These are phyloP conservation scores for Tachuris rubrigastra DNA, from an alignment of 2,113 vertebrate species.

Conservation along the genomic window DNA sequence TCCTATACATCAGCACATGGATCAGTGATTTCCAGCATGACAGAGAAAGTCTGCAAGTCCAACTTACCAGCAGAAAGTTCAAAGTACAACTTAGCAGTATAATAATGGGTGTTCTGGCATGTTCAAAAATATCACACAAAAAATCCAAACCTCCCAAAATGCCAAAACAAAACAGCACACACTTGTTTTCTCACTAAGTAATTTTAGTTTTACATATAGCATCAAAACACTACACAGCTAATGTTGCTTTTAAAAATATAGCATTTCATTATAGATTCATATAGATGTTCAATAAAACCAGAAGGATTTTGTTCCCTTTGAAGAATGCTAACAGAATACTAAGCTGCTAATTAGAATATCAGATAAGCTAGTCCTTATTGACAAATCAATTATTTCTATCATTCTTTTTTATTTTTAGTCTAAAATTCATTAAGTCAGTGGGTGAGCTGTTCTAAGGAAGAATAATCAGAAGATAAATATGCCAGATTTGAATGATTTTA, in stretches of 20 bases:
- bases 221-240: background rate
- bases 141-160: background rate
- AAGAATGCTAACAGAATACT: background rate
- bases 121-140: background rate
- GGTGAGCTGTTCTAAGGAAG: conserved; percentile 43
- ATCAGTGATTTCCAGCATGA: background rate
- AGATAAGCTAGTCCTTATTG: conserved; percentile 27
- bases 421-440: conserved; percentile 48
- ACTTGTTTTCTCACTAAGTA: background rate
- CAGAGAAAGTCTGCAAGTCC: background rate
- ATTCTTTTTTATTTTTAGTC: background rate
- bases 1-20: background rate
- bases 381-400: conserved; percentile 40
- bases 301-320: conserved; percentile 28
- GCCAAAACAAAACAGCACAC: background rate
- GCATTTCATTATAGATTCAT: background rate
- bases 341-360: conserved; percentile 14
- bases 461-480: conserved; percentile 68
- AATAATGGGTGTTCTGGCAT: background rate
- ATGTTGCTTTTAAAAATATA: background rate
- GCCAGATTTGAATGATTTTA: conserved; percentile 64
- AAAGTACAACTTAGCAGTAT: background rate
- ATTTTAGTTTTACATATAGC: background rate
- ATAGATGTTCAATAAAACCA: background rate
- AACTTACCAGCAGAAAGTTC: background rate